phyloP scores from a whole-genome alignment of 2,113 vertebrate genomes.

The Mormyrus lacerda region DNA sequence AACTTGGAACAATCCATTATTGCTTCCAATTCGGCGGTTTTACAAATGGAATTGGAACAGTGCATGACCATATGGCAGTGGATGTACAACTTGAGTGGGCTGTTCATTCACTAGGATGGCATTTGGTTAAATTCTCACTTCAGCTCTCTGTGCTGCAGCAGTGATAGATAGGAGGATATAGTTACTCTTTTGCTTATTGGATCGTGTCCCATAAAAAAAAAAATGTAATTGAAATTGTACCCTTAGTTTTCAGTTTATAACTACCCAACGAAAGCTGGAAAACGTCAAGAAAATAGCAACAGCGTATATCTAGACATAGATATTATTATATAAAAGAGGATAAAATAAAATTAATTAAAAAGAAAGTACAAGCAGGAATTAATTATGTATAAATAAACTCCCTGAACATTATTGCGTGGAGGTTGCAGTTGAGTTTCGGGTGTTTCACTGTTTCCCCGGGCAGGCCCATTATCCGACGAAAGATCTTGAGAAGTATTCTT shows the following conservation, averaged over 20 bases:
- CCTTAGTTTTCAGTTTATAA: slow-evolving; percentile 16
- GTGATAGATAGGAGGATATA: slow-evolving; percentile 22
- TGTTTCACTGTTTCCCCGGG: neutral
- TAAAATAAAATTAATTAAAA: neutral
- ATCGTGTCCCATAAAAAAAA: slow-evolving; percentile 23
- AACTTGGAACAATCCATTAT: slow-evolving; percentile 23
- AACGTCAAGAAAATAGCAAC: neutral
- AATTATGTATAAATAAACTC: neutral
- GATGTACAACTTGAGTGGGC: slow-evolving; percentile 15
- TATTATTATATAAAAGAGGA: neutral
- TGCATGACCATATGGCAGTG: slow-evolving; percentile 10
- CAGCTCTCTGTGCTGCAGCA: neutral
- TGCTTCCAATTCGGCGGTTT: slow-evolving; percentile 21
- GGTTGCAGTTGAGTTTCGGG: neutral
- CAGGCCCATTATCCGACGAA: neutral
- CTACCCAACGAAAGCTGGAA: neutral
- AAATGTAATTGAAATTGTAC: slow-evolving; percentile 1
- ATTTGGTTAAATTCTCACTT: slow-evolving; percentile 10
- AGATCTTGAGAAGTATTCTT: neutral
- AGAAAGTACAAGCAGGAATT: neutral
- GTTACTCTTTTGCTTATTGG: slow-evolving; percentile 17
- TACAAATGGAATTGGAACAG: slow-evolving; percentile 17
- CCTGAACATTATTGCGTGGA: neutral
- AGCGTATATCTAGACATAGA: neutral
- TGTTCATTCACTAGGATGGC: neutral